phyloP scores from a whole-genome alignment of 2,888 invertebrate genomes.

The Aromia moschata region DNA sequence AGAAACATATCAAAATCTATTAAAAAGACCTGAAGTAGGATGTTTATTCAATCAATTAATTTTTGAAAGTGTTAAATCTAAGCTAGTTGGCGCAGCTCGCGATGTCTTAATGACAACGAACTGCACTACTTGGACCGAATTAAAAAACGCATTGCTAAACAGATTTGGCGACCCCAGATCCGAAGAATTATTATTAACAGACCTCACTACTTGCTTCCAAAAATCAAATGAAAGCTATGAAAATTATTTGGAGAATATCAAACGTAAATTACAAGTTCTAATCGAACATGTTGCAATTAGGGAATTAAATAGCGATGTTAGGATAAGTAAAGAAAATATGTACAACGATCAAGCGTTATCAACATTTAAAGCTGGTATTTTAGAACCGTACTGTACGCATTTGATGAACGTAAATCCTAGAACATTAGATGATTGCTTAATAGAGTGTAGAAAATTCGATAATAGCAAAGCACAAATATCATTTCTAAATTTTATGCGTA shows the following conservation, averaged over 20 bases:
- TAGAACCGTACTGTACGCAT: constrained; percentile 32
- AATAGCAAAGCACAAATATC: constrained; percentile 31
- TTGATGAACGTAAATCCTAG: constrained; percentile 22
- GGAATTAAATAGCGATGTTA: background rate
- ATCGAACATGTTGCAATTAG: constrained; percentile 29
- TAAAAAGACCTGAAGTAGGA: constrained; percentile 14
- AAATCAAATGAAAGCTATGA: constrained; percentile 29
- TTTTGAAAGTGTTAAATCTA: constrained; percentile 31
- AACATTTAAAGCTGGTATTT: constrained; percentile 28
- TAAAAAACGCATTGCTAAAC: constrained; percentile 30
- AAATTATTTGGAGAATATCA: constrained; percentile 33
- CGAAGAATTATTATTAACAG: constrained; percentile 34
- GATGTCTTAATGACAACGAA: constrained; percentile 12
- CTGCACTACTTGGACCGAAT: constrained; percentile 24
- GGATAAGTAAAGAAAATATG: constrained; percentile 26
- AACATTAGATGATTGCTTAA: constrained; percentile 26
- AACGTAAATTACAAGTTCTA: constrained; percentile 39
- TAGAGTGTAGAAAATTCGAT: constrained; percentile 32
- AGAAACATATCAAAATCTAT: constrained; percentile 19
- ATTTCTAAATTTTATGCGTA: constrained; percentile 21
- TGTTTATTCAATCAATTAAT: constrained; percentile 22
- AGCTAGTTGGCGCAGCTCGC: constrained; percentile 31
- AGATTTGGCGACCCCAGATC: constrained; percentile 34
- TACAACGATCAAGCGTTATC: constrained; percentile 27
- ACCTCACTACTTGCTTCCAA: constrained; percentile 34